Evolutionary conservation across 2,888 invertebrate species (phyloP), one percentile per base, ranked within the genome.

Genomic region (Parochlus steinenii): DNA sequence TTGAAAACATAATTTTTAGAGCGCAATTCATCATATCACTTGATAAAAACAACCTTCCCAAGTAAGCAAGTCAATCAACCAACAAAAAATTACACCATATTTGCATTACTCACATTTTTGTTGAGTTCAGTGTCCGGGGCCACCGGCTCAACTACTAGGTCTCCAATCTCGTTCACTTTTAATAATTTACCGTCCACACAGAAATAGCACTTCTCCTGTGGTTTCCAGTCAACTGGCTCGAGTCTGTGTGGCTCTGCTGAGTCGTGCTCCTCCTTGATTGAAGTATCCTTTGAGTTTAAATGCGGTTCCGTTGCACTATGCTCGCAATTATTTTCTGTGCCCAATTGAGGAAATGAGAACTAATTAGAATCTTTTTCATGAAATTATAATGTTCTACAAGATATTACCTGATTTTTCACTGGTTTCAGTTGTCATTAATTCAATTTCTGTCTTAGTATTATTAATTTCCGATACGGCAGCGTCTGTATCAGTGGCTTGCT

Each of bases 121-220:
- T 46, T 48, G 48, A 50, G 49, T 42, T 50, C 53, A 46, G 50
- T 46, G 47, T 53, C 51, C 47, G 51, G 47, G 47, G 46, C 45
- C 29, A 51, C 48, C 49, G 54, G 49, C 53, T 58, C 59, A 46
- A 57, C 56, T 51, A 58, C 59, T 47, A 58, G 45, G 48, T 58
- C 57, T 41, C 59, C 59, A 45, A 52, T 51, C 44, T 56, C 53
- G 55, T 57, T 59, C 47, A 59, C 58, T 49, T 56, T 58, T 51
- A 59, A 65, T 62, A 74, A 65, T 61, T 74, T 74, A 62, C 73
- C 74, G 67, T 73, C 71, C 56, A 73, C 74, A 61, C 82, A 83
- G 62, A 82, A 81, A 67, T 78, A 74, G 62, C 82, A 83, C 67
- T 81, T 80, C 57, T 75, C 76, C 56, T 75, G 68, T 48, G 82